These are phyloP conservation scores for Chrysotoxum bicinctum DNA, from an alignment of 2,888 invertebrate genomes.

Conservation along the genomic window DNA sequence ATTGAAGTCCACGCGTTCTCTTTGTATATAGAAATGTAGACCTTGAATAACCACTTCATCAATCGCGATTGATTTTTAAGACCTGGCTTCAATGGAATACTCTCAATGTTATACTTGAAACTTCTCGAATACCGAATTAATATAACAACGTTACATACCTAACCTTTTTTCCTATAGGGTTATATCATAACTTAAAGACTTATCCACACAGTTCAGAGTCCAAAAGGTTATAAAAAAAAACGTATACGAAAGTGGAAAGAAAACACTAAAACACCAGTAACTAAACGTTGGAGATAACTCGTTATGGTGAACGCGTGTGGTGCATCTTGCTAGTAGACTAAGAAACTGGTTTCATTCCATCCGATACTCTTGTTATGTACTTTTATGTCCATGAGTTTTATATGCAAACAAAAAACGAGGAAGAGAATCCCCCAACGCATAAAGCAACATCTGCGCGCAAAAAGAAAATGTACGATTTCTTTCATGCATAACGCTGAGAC, in stretches of 20 bases:
- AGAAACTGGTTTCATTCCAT: constrained; percentile 46
- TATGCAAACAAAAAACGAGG: constrained; percentile 19
- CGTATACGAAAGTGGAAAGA: not conserved
- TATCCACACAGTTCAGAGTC: not conserved
- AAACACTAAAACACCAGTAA: constrained; percentile 9
- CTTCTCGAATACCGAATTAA: too few species aligned
- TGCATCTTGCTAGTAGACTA: constrained; percentile 40
- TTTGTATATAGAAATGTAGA: too few species aligned
- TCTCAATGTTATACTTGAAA: too few species aligned
- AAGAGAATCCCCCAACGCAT: constrained; percentile 34
- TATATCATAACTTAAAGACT: not conserved
- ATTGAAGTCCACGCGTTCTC: too few species aligned
- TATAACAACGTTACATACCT: not conserved
- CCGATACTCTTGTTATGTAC: constrained; percentile 25
- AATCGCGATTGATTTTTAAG: too few species aligned
- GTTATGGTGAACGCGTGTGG: constrained; percentile 49
- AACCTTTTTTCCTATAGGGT: not conserved
- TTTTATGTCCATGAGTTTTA: constrained; percentile 8
- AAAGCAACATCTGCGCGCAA: constrained; percentile 31
- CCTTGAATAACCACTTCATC: too few species aligned
- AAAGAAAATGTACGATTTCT: constrained; percentile 11
- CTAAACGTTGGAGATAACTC: constrained; percentile 38
- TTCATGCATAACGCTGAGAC: constrained; percentile 2
- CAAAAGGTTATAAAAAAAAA: not conserved
- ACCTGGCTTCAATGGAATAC: too few species aligned